Conservation (phyloP, 2,888 invertebrate genomes). For the Nomada fabriciana region DNA sequence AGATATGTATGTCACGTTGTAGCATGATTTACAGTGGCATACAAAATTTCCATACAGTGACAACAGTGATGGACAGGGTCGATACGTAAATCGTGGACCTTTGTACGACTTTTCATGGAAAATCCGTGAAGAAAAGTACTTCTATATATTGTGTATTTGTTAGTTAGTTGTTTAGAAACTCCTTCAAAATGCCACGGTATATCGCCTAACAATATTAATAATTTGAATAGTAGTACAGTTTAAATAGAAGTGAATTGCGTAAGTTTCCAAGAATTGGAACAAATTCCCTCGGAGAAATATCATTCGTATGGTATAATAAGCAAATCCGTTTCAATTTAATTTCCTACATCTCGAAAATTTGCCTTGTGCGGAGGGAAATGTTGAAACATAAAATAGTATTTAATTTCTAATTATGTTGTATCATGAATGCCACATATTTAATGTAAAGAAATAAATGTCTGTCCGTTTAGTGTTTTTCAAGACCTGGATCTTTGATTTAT, state of each 20-base stretch:
- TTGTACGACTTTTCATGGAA: too few relatives aligned
- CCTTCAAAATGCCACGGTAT: not conserved
- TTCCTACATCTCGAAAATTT: too few relatives aligned
- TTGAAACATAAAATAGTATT: not conserved
- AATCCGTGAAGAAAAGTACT: not conserved
- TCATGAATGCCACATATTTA: not conserved
- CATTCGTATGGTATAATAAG: too few relatives aligned
- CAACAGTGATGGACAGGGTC: too few relatives aligned
- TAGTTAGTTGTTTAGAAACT: not conserved
- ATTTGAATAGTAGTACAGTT: not conserved
- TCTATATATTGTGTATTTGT: not conserved
- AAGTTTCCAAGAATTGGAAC: too few relatives aligned
- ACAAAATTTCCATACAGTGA: too few relatives aligned
- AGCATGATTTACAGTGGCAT: not conserved
- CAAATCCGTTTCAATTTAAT: too few relatives aligned
- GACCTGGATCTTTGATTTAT: conserved; percentile 19
- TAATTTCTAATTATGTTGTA: too few relatives aligned
- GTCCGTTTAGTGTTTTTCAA: not conserved
- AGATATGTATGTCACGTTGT: not conserved
- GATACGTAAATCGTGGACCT: too few relatives aligned
- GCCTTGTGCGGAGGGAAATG: not conserved
- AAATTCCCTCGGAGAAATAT: too few relatives aligned
- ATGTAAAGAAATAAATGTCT: conserved; percentile 5
- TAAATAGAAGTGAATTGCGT: too few relatives aligned
- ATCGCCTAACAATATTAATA: not conserved